A percentile compares a stretch with the other conserved stretches of the same genome.
Conservation (phyloP, 2,113 vertebrate species). For the Xerus inauris region DNA sequence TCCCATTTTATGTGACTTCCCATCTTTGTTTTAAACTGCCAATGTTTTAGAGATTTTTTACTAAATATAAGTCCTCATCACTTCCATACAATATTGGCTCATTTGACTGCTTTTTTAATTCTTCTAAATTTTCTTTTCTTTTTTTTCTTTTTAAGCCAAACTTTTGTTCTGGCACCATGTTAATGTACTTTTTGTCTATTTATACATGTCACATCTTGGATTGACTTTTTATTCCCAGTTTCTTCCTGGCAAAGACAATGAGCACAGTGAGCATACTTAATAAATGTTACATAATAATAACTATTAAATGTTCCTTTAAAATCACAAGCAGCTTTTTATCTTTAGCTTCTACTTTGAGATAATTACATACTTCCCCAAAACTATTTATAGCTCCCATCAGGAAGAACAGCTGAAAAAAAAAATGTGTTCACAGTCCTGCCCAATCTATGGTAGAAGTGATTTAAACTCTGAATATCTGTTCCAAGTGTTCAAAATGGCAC, state of each 20-base stretch:
- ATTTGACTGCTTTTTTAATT: neutral
- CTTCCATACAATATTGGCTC: neutral
- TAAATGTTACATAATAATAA: conserved; percentile 80
- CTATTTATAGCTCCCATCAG: conserved; percentile 74
- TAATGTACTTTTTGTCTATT: conserved; percentile 63
- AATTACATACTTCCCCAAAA: conserved; percentile 76
- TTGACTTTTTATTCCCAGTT: conserved; percentile 68
- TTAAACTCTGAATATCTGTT: conserved; percentile 60
- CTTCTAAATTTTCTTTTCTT: neutral
- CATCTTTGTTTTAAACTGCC: conserved; percentile 30
- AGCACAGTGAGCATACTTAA: conserved; percentile 70
- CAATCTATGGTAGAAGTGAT: conserved; percentile 63
- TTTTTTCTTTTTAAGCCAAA: neutral
- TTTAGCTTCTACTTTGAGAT: conserved; percentile 78
- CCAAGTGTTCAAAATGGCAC: conserved; percentile 59
- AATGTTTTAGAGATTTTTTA: conserved; percentile 31
- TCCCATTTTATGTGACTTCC: neutral
- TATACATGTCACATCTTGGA: conserved; percentile 34
- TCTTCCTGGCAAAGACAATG: conserved; percentile 70
- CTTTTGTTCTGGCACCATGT: neutral
- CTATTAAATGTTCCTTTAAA: conserved; percentile 77
- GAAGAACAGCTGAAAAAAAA: conserved; percentile 76
- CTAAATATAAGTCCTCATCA: conserved; percentile 38
- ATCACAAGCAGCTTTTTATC: conserved; percentile 73
- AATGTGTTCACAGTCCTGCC: conserved; percentile 59